Conservation (phyloP, 1,140 invertebrate genomes). For the Cyclina sinensis region DNA sequence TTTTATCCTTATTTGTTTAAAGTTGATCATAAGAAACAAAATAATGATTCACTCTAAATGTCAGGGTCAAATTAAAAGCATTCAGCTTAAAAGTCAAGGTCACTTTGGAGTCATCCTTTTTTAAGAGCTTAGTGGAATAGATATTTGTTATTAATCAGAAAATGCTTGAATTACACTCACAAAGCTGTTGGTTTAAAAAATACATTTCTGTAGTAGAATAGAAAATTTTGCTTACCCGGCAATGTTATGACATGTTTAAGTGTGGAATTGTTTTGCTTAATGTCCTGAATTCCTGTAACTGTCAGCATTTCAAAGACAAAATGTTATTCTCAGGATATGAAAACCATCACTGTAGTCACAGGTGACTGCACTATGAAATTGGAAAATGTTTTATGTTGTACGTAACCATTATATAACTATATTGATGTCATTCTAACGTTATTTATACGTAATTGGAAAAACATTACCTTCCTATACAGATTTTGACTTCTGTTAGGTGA, state of each 20-base stretch:
- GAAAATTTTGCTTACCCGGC: background rate
- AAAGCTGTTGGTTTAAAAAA: no score
- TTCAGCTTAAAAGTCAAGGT: no score
- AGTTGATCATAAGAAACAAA: no score
- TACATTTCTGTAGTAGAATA: no score
- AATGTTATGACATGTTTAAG: background rate
- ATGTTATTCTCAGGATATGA: background rate
- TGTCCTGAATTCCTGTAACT: background rate
- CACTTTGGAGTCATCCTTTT: no score
- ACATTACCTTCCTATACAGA: background rate
- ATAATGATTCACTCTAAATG: no score
- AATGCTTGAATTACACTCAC: no score
- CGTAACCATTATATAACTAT: background rate
- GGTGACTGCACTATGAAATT: conserved; percentile 19
- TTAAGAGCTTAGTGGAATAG: no score
- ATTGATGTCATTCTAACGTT: background rate
- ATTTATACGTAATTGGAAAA: background rate
- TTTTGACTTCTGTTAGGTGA: background rate
- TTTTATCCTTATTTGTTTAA: no score
- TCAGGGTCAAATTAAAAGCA: no score
- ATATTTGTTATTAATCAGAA: no score
- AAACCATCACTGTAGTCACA: background rate
- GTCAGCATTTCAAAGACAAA: background rate
- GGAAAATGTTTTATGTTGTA: conserved; percentile 13
- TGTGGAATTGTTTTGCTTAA: background rate